phyloP scores from a whole-genome alignment of 2,888 invertebrate species.

The Barypeithes pellucidus region DNA sequence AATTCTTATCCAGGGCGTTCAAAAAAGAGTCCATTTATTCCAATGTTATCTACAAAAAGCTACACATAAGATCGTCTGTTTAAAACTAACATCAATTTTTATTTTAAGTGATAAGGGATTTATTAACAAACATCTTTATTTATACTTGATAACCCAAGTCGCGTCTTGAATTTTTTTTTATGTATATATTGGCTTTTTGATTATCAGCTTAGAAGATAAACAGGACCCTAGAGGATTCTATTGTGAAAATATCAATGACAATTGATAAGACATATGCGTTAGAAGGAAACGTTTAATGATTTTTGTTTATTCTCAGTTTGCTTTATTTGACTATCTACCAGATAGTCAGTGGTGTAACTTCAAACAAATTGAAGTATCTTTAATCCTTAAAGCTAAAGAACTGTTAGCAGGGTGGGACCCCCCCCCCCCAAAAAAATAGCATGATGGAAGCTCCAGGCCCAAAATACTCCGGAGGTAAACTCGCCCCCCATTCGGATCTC shows the following conservation, averaged over 20 bases:
- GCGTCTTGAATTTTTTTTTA: too few species aligned
- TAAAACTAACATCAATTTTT: constrained; percentile 35
- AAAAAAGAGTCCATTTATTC: constrained; percentile 1
- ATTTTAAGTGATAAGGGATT: constrained; percentile 28
- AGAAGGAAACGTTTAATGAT: not conserved
- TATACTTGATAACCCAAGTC: too few species aligned
- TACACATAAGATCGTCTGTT: constrained; percentile 29
- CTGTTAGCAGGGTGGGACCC: too few species aligned
- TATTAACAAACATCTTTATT: constrained; percentile 41
- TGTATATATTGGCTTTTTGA: constrained; percentile 38
- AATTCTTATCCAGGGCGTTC: constrained; percentile 1
- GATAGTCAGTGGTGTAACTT: not conserved
- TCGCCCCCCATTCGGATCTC: too few species aligned
- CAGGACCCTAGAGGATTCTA: constrained; percentile 7
- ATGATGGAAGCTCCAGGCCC: too few species aligned
- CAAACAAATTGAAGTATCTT: not conserved
- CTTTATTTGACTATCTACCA: not conserved
- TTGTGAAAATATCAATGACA: constrained; percentile 13
- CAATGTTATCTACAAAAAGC: constrained; percentile 1
- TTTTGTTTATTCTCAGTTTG: not conserved
- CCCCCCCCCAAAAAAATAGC: too few species aligned
- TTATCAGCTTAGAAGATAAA: constrained; percentile 33
- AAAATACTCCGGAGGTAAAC: too few species aligned
- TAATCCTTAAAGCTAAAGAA: too few species aligned
- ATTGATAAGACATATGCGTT: constrained; percentile 13